phyloP scores from a whole-genome alignment of 2,797 vertebrate genomes.

The Rhynchonycteris naso region DNA sequence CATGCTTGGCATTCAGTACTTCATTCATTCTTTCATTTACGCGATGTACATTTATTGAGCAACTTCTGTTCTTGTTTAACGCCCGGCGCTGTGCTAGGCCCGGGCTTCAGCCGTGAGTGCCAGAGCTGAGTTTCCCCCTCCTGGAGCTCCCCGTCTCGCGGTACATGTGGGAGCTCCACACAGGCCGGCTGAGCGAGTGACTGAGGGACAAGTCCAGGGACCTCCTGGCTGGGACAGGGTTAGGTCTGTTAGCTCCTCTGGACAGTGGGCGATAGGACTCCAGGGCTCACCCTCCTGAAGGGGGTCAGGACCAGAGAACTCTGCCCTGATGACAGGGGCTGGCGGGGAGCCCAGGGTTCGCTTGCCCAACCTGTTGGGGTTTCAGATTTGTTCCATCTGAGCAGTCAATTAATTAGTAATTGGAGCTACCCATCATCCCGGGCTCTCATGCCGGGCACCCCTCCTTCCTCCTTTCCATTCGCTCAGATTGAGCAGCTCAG shows the following conservation, averaged over 20 bases:
- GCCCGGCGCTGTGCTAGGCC: neutral
- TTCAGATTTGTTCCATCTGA: slow-evolving; percentile 80
- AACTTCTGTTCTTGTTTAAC: neutral
- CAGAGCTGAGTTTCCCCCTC: neutral
- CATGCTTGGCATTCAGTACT: neutral
- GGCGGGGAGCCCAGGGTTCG: slow-evolving; percentile 60
- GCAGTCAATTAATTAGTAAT: slow-evolving; percentile 81
- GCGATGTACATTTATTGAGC: neutral
- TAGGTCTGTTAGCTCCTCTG: too few species aligned
- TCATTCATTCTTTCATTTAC: neutral
- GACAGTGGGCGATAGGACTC: neutral
- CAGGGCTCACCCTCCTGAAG: neutral
- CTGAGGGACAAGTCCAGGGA: neutral
- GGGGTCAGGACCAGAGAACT: neutral
- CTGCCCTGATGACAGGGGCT: slow-evolving; percentile 57
- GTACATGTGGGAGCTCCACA: neutral
- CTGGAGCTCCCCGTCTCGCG: neutral
- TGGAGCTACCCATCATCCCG: slow-evolving; percentile 74
- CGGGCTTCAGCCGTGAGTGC: neutral
- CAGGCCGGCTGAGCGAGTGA: neutral
- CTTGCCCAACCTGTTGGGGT: slow-evolving; percentile 70
- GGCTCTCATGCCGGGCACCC: slow-evolving; percentile 79
- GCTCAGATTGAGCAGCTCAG: slow-evolving; percentile 83
- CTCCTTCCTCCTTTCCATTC: slow-evolving; percentile 82
- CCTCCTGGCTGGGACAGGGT: neutral